Conservation (phyloP, 2,797 vertebrate genomes). For the Babyrousa celebensis region DNA sequence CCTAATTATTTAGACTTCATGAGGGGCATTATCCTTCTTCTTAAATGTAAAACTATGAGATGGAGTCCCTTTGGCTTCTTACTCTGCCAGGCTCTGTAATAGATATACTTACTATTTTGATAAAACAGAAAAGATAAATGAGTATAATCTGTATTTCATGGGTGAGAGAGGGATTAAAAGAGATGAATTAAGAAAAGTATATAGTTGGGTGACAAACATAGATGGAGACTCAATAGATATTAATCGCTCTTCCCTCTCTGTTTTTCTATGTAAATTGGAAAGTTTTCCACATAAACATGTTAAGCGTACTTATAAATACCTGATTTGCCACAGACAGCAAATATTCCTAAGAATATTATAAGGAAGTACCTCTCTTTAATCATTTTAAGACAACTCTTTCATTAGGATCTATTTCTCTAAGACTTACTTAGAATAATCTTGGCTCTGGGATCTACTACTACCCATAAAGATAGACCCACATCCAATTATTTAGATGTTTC, state of each 20-base stretch:
- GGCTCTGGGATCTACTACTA: not conserved
- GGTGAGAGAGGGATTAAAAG: not conserved
- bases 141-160: not conserved
- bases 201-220: not conserved
- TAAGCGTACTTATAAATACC: not conserved
- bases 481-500: not conserved
- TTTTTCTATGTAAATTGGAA: not conserved
- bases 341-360: not conserved
- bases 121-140: not conserved
- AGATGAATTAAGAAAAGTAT: slow-evolving; percentile 2
- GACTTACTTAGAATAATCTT: not conserved
- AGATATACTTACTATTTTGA: not conserved
- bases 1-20: not conserved
- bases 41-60: not conserved
- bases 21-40: not conserved
- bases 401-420: not conserved
- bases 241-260: not conserved
- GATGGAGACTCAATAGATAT: not conserved
- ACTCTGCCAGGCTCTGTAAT: not conserved
- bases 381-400: not conserved
- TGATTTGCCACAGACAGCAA: not conserved
- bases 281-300: not conserved
- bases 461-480: not conserved
- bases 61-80: not conserved
- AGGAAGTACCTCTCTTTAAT: not conserved